phyloP scores from a whole-genome alignment of 2,797 vertebrate genomes.

The Galagoides demidoff region DNA sequence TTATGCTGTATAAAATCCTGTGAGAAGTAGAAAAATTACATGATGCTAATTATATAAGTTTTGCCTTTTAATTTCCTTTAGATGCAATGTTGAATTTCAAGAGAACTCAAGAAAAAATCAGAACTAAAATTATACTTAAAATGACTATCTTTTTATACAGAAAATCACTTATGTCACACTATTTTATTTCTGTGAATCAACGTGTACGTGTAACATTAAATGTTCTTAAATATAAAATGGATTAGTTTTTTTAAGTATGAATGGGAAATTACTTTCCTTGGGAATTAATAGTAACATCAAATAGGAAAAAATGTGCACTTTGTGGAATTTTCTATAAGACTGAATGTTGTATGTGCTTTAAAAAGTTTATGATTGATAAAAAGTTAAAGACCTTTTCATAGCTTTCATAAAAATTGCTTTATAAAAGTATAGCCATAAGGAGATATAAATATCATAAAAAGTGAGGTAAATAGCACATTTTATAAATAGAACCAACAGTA shows the following conservation, averaged over 20 bases:
- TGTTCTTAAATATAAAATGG: background rate
- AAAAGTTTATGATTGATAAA: constrained; percentile 27
- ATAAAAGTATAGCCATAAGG: background rate
- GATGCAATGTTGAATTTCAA: background rate
- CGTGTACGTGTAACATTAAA: background rate
- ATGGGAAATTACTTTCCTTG: background rate
- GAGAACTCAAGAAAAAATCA: background rate
- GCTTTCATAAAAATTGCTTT: constrained; percentile 39
- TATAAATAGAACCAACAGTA: constrained; percentile 25
- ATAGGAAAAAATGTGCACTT: background rate
- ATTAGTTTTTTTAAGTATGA: background rate
- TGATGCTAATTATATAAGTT: background rate
- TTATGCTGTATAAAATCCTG: background rate
- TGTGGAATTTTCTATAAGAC: background rate
- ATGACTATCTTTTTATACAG: background rate
- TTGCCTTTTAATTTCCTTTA: background rate
- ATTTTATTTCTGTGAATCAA: background rate
- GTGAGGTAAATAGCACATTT: background rate
- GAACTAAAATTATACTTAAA: background rate
- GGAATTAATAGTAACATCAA: background rate
- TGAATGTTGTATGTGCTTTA: background rate
- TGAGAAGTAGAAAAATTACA: background rate
- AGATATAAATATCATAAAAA: constrained; percentile 45
- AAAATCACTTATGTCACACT: background rate
- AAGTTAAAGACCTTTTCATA: background rate